A percentile compares a stretch with the other conserved stretches of the same genome.
These are phyloP conservation scores for Paedocypris sp. DNA, from an alignment of 2,113 vertebrate species.

Conservation along the genomic window DNA sequence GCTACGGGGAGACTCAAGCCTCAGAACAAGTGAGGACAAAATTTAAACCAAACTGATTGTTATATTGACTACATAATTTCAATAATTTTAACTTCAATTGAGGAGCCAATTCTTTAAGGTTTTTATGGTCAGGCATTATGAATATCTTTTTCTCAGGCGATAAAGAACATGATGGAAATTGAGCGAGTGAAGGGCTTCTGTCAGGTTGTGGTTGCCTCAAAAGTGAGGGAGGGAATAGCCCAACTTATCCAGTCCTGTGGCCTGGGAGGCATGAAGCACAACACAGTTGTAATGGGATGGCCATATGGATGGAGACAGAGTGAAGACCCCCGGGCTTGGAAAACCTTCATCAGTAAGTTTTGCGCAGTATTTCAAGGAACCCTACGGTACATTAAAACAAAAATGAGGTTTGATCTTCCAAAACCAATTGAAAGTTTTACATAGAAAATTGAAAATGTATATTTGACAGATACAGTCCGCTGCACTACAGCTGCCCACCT, in stretches of 20 bases:
- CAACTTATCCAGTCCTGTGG: conserved; percentile 96
- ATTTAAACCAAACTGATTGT: too few species aligned
- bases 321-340: conserved; percentile 94
- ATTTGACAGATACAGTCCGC: conserved; percentile 78
- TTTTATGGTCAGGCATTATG: not conserved
- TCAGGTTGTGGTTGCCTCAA: conserved; percentile 86
- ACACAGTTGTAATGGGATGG: conserved; percentile 95
- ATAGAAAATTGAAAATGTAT: too few species aligned
- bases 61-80: too few species aligned
- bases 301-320: conserved; percentile 96
- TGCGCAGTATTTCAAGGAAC: too few species aligned
- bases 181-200: conserved; percentile 97
- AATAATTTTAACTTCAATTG: too few species aligned
- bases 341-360: conserved; percentile 94
- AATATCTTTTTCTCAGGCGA: conserved; percentile 64
- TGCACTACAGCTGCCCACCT: conserved; percentile 93
- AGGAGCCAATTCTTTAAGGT: too few species aligned
- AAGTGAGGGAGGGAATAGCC: conserved; percentile 83
- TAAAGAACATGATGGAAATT: conserved; percentile 98
- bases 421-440: too few species aligned
- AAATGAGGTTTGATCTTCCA: too few species aligned
- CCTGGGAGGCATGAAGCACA: conserved; percentile 94
- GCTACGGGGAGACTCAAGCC: conserved; percentile 88
- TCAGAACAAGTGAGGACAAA: conserved; percentile 85
- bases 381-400: too few species aligned